Conservation (phyloP, 2,113 vertebrate species). For the Atlantisia rogersi region DNA sequence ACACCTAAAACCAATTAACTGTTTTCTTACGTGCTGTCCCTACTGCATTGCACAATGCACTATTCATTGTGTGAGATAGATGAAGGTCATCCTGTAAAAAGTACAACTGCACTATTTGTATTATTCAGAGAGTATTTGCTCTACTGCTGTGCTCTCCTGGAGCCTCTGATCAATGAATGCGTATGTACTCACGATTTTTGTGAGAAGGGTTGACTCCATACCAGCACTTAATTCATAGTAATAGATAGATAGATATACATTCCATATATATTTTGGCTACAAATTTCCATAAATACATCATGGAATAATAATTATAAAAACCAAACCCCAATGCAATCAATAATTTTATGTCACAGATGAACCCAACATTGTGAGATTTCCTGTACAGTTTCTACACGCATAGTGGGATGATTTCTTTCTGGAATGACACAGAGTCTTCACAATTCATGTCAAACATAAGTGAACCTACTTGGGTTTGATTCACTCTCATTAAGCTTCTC, state of each 20-base stretch:
- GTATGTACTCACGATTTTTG: background rate
- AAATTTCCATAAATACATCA: no score
- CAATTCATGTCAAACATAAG: background rate
- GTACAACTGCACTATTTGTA: rapidly evolving
- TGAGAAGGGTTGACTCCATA: background rate
- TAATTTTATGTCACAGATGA: background rate
- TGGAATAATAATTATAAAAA: background rate
- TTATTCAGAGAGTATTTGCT: background rate
- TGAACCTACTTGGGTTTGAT: background rate
- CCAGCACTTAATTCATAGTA: background rate
- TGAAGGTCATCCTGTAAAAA: background rate
- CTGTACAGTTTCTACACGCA: background rate
- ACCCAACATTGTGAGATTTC: background rate
- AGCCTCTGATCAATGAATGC: background rate
- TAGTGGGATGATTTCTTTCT: background rate
- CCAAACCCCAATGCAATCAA: background rate
- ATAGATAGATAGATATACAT: no score
- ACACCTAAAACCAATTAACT: background rate
- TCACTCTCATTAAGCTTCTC: background rate
- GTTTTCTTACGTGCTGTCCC: background rate
- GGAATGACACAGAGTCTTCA: background rate
- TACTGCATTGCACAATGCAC: background rate
- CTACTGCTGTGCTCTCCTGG: background rate
- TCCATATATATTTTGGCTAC: no score
- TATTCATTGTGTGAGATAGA: background rate